Base-by-base conservation (phyloP, 2,888 invertebrate species). In the Labia minor region DNA sequence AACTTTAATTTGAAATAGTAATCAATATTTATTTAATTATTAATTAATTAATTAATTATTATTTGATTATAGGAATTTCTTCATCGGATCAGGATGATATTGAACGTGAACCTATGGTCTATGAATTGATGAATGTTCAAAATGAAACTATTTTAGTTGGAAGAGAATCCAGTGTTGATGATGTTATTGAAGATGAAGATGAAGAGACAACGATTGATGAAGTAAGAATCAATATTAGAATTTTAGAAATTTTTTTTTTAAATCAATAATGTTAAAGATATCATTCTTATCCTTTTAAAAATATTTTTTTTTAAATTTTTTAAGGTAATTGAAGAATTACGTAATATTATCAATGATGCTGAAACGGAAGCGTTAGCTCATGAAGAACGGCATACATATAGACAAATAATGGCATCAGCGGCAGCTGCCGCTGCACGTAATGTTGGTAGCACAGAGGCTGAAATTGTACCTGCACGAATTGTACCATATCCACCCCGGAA, bases 171-270 rank as follows among this genome's bases (percentile, higher is more conserved):
- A 67, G 69, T 21, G 71, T 71, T 19, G 33, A 33, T 33, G 33
- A 33, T 33, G 33, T 33, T 11, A 33, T 70, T 66, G 72, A 73
- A n/a, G 85, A 85, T 62, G 86, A 86, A 71, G 87, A 88, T 74
- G 87, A 87, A 67, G 89, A 90, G 77, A 88, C 90, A 0, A 91
- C 91, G 1, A 91, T 92, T 69, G 91, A 92, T 73, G 91, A 91
- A 77, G 92, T 33, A 33, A 33, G 6, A 33, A 33, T 33, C 33
- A 33, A 33, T 33, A 8, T 11, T 33, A 8, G 33, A 8, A 6
- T 33, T 33, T 11, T 33, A 33, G 33, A 33, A 33, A 11, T 33
- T 33, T 33, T n/a, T n/a, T n/a, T n/a, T n/a, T n/a, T n/a, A n/a
- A n/a, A n/a, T n/a, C n/a, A n/a, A n/a, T n/a, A n/a, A n/a, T n/a